Conservation (phyloP, 2,113 vertebrate species). For the Cottus gobio region DNA sequence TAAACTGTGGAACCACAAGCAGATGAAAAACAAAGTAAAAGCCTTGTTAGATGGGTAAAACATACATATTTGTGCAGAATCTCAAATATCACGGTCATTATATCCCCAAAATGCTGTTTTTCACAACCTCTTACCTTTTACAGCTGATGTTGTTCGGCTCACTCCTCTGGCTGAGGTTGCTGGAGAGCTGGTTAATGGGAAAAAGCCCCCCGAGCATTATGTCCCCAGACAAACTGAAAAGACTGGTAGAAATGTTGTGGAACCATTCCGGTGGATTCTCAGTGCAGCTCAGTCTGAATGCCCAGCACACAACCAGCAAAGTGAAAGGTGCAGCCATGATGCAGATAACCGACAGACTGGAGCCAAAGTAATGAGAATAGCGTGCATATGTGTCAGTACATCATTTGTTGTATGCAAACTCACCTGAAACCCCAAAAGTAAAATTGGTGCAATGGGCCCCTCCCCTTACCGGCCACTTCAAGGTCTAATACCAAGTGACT, state of each 20-base stretch:
- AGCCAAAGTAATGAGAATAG: neutral
- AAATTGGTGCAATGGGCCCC: neutral
- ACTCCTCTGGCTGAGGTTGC: conserved; percentile 46
- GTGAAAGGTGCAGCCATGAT: conserved; percentile 59
- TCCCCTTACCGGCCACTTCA: conserved; percentile 7
- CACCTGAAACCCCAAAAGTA: neutral
- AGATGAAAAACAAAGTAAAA: conserved; percentile 10
- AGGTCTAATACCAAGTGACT: neutral
- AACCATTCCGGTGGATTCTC: conserved; percentile 62
- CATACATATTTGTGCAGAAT: neutral
- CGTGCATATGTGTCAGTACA: conserved; percentile 2
- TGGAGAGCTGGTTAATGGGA: conserved; percentile 78
- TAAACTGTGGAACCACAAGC: conserved; percentile 73
- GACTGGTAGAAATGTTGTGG: conserved; percentile 65
- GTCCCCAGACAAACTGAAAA: conserved; percentile 84
- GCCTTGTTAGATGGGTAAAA: neutral
- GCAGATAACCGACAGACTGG: neutral
- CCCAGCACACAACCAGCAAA: conserved; percentile 64
- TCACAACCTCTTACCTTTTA: conserved; percentile 78
- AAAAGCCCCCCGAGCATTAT: conserved; percentile 91
- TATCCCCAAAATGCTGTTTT: neutral
- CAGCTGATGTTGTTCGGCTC: conserved; percentile 79
- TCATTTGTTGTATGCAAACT: conserved; percentile 66
- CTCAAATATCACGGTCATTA: neutral
- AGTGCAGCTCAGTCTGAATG: conserved; percentile 24